These are phyloP conservation scores for Nothura maculosa DNA, from an alignment of 2,797 vertebrate genomes.

Conservation along the genomic window DNA sequence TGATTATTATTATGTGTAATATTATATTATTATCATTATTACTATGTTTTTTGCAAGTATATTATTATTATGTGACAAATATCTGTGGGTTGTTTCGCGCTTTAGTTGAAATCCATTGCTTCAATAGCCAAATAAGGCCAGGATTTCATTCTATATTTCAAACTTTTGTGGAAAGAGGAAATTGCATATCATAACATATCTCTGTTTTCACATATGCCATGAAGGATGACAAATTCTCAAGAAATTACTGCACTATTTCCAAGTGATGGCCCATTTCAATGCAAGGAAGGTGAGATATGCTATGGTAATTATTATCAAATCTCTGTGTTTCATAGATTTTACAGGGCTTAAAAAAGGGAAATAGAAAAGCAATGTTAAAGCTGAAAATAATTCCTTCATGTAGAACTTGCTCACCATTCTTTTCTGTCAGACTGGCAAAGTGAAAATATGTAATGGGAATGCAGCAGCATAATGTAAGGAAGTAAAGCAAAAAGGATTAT, in stretches of 20 bases:
- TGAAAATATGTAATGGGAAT: neutral
- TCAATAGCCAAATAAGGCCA: neutral
- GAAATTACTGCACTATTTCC: neutral
- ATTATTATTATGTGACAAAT: neutral
- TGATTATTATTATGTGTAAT: neutral
- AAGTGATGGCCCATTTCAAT: neutral
- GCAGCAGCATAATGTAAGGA: neutral
- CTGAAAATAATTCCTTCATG: accelerated
- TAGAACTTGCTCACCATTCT: neutral
- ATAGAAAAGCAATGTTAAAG: neutral
- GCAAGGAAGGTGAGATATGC: neutral
- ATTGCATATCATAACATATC: neutral
- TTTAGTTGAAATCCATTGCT: neutral
- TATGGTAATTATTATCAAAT: neutral
- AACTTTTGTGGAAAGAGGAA: neutral
- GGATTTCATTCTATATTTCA: neutral
- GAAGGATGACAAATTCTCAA: neutral
- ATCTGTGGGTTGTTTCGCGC: neutral
- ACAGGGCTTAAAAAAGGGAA: neutral
- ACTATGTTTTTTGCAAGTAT: neutral
- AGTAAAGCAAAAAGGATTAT: neutral
- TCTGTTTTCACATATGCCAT: neutral
- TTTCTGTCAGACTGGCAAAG: neutral
- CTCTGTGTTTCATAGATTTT: neutral
- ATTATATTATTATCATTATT: neutral